Evolutionary conservation across 2,113 vertebrate species (phyloP).

Genomic region (Sorex fumeus): DNA sequence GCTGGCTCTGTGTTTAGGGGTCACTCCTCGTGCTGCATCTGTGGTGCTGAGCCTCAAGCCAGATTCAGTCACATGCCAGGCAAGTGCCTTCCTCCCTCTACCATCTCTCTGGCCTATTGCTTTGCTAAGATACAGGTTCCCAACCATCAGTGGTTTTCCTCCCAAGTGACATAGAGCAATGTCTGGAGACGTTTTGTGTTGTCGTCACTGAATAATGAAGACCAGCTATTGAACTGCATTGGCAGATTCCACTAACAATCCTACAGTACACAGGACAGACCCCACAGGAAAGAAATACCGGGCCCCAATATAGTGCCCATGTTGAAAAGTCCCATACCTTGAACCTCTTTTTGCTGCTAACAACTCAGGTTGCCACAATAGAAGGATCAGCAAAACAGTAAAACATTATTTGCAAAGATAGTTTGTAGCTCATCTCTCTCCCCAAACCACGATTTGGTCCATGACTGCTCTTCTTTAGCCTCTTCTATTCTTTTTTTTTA

Average conservation of each 20-base stretch:
- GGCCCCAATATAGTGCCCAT: not conserved
- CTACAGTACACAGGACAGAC: not conserved
- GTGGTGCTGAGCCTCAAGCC: too few species aligned
- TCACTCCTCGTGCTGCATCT: too few species aligned
- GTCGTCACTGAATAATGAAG: not conserved
- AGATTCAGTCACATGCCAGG: too few species aligned
- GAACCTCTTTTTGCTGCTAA: not conserved
- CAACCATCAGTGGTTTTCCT: not conserved
- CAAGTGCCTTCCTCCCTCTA: not conserved
- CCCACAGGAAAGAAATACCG: not conserved
- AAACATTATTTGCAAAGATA: not conserved
- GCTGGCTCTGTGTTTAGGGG: too few species aligned
- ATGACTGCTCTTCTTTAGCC: not conserved
- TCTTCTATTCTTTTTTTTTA: too few species aligned
- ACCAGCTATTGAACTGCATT: not conserved
- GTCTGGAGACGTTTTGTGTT: conserved; percentile 21
- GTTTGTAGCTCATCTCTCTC: not conserved
- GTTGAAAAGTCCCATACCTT: not conserved
- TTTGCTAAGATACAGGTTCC: not conserved
- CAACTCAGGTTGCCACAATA: not conserved
- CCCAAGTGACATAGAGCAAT: not conserved
- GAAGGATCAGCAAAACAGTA: not conserved
- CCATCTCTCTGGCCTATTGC: not conserved
- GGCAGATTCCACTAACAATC: not conserved
- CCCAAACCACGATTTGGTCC: not conserved